These are phyloP conservation scores for Augiades crinisus DNA, from an alignment of 2,888 invertebrate species.

Conservation along the genomic window DNA sequence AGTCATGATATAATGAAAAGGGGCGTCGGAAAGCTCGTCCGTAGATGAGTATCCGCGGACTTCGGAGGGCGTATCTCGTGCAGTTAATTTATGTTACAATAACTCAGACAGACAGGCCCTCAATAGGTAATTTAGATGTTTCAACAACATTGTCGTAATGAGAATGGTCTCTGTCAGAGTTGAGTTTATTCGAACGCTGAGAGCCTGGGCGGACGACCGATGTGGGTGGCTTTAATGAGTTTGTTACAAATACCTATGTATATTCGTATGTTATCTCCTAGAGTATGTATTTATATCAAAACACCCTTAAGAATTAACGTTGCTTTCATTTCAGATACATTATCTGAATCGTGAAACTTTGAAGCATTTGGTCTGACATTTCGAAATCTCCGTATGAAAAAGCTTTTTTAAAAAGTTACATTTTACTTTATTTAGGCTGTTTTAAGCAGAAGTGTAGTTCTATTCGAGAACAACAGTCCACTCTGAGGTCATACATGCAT, in stretches of 20 bases:
- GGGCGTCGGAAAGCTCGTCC: conserved; percentile 35
- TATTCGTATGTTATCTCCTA: too few relatives aligned
- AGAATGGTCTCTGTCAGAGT: conserved; percentile 52
- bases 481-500: too few relatives aligned
- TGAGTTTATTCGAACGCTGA: conserved; percentile 52
- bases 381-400: too few relatives aligned
- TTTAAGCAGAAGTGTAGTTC: too few relatives aligned
- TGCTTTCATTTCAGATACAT: too few relatives aligned
- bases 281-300: too few relatives aligned
- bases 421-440: too few relatives aligned
- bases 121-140: conserved; percentile 79
- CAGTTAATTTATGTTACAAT: conserved; percentile 75
- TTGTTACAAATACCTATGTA: background rate
- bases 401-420: too few relatives aligned
- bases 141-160: conserved; percentile 76
- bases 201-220: conserved; percentile 46
- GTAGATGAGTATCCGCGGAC: conserved; percentile 50
- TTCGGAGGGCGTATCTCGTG: conserved; percentile 56
- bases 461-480: too few relatives aligned
- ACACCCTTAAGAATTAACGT: too few relatives aligned
- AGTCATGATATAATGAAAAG: conserved; percentile 26
- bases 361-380: too few relatives aligned
- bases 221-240: conserved; percentile 40
- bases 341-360: too few relatives aligned
- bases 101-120: conserved; percentile 71